A percentile compares a stretch with the other conserved stretches of the same genome.
Evolutionary conservation across 2,113 vertebrate species (phyloP).

Genomic region (Uria aalge): DNA sequence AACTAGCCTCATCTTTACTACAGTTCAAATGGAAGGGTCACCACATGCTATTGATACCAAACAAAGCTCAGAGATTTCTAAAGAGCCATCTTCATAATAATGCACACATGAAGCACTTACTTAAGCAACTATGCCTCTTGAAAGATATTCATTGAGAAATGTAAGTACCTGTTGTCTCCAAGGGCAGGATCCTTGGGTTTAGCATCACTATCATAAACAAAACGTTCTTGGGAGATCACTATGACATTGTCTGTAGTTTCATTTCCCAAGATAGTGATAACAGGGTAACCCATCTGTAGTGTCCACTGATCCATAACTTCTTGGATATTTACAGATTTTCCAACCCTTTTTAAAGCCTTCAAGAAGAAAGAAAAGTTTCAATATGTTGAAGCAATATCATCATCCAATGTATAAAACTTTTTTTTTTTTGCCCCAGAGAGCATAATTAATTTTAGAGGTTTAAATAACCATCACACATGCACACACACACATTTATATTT

Average conservation of each 20-base stretch:
- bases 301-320: slow-evolving; percentile 98
- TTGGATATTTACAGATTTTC: slow-evolving; percentile 91
- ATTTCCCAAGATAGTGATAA: slow-evolving; percentile 92
- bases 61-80: background rate
- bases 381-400: background rate
- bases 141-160: background rate
- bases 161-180: slow-evolving; percentile 84
- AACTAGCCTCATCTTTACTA: background rate
- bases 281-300: slow-evolving; percentile 97
- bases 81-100: background rate
- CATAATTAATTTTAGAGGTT: background rate
- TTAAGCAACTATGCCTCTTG: background rate
- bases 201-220: slow-evolving; percentile 87
- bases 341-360: slow-evolving; percentile 90
- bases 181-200: slow-evolving; percentile 71
- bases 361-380: slow-evolving; percentile 43
- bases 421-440: background rate
- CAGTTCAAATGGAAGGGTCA: background rate
- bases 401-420: background rate
- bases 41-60: background rate
- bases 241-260: slow-evolving; percentile 80
- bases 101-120: background rate
- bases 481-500: background rate
- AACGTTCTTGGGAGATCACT: slow-evolving; percentile 89
- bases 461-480: background rate